Conservation (phyloP, 2,888 invertebrate genomes). For the Agrilus cyanescens region DNA sequence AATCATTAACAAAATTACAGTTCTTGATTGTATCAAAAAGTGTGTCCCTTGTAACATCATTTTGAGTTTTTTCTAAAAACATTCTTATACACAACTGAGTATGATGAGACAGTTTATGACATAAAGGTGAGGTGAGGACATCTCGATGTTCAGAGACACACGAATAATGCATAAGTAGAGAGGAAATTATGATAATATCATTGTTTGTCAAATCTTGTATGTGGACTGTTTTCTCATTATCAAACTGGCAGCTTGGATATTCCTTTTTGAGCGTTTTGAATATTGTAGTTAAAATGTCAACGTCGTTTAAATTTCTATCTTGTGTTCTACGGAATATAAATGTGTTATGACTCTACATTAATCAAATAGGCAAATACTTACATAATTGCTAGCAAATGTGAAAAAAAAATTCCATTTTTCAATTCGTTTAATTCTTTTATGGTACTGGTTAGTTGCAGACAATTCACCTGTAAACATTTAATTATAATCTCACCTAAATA, state of each 20-base stretch:
- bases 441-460: conserved; percentile 26
- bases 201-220: conserved; percentile 18
- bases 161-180: conserved; percentile 31
- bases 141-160: conserved; percentile 29
- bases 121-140: conserved; percentile 29
- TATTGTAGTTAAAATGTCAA: conserved; percentile 1
- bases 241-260: conserved; percentile 22
- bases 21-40: conserved; percentile 21
- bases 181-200: conserved; percentile 23
- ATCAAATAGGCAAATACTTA: conserved; percentile 19
- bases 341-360: too few relatives aligned
- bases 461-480: conserved; percentile 27
- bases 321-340: conserved; percentile 5
- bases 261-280: conserved; percentile 15
- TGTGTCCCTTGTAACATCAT: conserved; percentile 19
- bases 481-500: conserved; percentile 1
- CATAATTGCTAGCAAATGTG: conserved; percentile 26
- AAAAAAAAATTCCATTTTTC: conserved; percentile 26
- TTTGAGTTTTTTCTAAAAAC: conserved; percentile 26
- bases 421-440: conserved; percentile 21
- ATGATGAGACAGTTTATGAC: conserved; percentile 22
- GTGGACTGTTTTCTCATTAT: conserved; percentile 10
- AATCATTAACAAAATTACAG: conserved; percentile 10
- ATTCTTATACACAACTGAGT: conserved; percentile 27
- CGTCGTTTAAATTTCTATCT: neutral